Evolutionary conservation across 2,888 invertebrate species (phyloP), one percentile per base, ranked within the genome.

Genomic region (Tenthredo amoena): DNA sequence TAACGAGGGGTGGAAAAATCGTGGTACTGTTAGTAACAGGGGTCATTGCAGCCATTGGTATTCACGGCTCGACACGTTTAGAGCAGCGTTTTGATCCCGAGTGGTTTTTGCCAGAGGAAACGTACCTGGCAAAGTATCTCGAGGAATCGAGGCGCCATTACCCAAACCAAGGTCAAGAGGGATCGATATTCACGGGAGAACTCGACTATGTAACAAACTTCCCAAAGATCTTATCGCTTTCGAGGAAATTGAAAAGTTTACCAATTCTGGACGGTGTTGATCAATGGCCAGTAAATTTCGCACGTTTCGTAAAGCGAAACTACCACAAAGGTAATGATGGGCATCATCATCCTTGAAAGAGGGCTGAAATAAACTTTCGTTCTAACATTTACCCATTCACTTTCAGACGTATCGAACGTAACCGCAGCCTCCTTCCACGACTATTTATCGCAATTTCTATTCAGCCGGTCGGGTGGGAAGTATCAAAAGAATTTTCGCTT

Each of bases 11-110:
- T 18, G 96, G 96, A 62, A 97, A 97, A 94, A 90, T 95, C 37
- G 86, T 95, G 15, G 94, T 97, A 7, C 91, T 97, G 79, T 79
- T 96, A 58, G 93, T 96, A 84, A 96, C 97, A 1, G 84, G 96
- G 55, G 93, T 94, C 12, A 94, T 96, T 86, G 94, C 96, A 6
- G 95, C 95, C 37, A 94, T 96, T 86, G 96, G 96, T 90, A 94
- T 96, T 85, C 94, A 95, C 89, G 96, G 96, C 55, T 94, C 96
- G 79, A 93, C 96, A 84, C 94, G 95, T 88, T 94, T 97, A 84
- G 96, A 97, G 91, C 97, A 97, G 92, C 96, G 96, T 91, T 97
- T 97, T 93, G 97, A 97, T 92, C 96, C 96, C 0, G 95, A 94
- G 84, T 97, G 97, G 97, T 97, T 97, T 91, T 94, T 97, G 85